Evolutionary conservation across 2,797 vertebrate genomes (phyloP), one percentile per base, ranked within the genome.

Genomic region (Smutsia gigantea): DNA sequence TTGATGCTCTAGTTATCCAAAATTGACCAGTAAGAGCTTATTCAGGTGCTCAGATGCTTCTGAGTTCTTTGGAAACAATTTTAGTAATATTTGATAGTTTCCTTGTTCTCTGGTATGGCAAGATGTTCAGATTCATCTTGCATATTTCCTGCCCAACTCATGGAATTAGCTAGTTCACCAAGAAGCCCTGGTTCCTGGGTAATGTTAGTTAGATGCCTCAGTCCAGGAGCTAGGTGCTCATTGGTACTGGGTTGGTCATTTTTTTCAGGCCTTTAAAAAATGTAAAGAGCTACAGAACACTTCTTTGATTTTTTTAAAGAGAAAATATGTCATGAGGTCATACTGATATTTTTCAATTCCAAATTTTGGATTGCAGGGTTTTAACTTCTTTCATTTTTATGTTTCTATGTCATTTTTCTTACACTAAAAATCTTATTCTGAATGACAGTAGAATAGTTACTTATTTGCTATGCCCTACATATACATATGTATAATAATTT

Each of bases 231-330:
- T 34, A 85, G 25, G 46, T 92, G 17, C 53, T 85, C 23, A 87
- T 11, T 68, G 37, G 61, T 14, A 86, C 11, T 86, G 55, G 29
- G 25, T 37, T 82, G 46, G 46, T 83, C 55, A 95, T 57, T 77
- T 51, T 90, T 90, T 84, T 49, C 94, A 31, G 37, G 1, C 55
- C 87, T 89, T 90, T 49, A 63, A 84, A 86, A 81, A 69, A 85
- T 42, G 18, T 64, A 71, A 39, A 34, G 29, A 95, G 61, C 31
- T 77, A 93, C 59, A 91, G 95, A 77, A 42, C 17, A 87, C 25
- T 87, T 82, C 29, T 69, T 53, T 87, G 15, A 61, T 51, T 84
- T 94, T 94, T 93, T 61, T 83, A 84, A 77, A 96, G 53, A 97
- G 66, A 94, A 96, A 75, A 74, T 23, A 57, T 25, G 37, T 72